Evolutionary conservation across 2,113 vertebrate genomes (phyloP).

Genomic region (Siniperca chuatsi): DNA sequence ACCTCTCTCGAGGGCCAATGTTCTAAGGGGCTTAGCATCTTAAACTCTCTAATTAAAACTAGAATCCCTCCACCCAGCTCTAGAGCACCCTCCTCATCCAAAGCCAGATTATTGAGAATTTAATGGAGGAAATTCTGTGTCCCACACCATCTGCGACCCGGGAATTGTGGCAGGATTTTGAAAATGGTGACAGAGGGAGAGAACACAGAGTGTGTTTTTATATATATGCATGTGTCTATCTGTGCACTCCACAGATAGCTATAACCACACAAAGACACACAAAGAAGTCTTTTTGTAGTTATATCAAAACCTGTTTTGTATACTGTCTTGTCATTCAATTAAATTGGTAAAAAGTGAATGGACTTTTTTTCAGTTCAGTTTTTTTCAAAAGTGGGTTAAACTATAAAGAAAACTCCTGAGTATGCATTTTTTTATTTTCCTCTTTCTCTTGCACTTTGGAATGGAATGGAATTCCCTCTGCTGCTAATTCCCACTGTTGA

Average conservation of each 20-base stretch:
- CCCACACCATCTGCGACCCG: constrained; percentile 95
- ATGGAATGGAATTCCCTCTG: too few relatives aligned
- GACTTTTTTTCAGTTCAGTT: too few relatives aligned
- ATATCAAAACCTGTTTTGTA: too few relatives aligned
- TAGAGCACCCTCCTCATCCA: constrained; percentile 80
- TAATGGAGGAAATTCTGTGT: constrained; percentile 86
- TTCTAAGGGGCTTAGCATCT: constrained; percentile 94
- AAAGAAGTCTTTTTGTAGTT: background rate
- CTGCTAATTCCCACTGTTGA: too few relatives aligned
- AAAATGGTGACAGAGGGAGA: constrained; percentile 2
- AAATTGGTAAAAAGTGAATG: too few relatives aligned
- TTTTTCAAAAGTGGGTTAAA: too few relatives aligned
- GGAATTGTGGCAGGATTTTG: constrained; percentile 40
- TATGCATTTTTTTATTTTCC: too few relatives aligned
- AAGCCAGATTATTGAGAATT: constrained; percentile 90
- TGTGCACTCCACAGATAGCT: background rate
- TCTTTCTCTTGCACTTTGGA: too few relatives aligned
- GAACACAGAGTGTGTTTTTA: background rate
- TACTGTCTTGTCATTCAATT: too few relatives aligned
- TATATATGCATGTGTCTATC: background rate
- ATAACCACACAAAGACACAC: background rate
- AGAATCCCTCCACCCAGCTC: constrained; percentile 90
- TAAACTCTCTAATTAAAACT: constrained; percentile 97
- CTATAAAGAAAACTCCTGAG: too few relatives aligned
- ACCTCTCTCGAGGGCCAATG: constrained; percentile 72